phyloP scores from a whole-genome alignment of 2,888 invertebrate genomes.

The Sceliomorpha sp. region DNA sequence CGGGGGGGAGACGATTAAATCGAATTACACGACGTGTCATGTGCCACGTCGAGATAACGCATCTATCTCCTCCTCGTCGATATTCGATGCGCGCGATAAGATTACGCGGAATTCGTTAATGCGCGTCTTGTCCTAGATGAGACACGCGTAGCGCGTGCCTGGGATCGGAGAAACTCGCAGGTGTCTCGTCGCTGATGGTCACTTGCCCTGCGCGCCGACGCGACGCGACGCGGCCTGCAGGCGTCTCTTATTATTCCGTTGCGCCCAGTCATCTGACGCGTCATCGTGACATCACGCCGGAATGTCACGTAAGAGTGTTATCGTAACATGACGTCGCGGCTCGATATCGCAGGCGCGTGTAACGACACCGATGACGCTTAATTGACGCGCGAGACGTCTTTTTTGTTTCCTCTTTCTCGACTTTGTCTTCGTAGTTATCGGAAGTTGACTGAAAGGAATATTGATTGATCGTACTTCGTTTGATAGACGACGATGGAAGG shows the following conservation, averaged over 20 bases:
- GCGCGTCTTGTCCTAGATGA: constrained; percentile 58
- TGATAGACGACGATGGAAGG: too few relatives aligned
- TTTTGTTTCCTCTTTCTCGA: too few relatives aligned
- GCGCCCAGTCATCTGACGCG: constrained; percentile 2
- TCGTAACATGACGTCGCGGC: constrained; percentile 19
- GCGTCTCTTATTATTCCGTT: too few relatives aligned
- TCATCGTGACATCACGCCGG: constrained; percentile 16
- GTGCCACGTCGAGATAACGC: constrained; percentile 64
- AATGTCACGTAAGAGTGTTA: constrained; percentile 33
- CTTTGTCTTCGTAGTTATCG: too few relatives aligned
- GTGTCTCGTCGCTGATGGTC: constrained; percentile 11
- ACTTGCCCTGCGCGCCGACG: too few relatives aligned
- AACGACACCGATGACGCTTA: too few relatives aligned
- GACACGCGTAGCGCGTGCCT: constrained; percentile 53
- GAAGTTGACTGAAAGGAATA: too few relatives aligned
- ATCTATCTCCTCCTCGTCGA: constrained; percentile 74
- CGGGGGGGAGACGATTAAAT: not conserved
- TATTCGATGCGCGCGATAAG: constrained; percentile 78
- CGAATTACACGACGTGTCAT: constrained; percentile 69
- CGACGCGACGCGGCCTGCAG: too few relatives aligned
- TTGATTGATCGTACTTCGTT: too few relatives aligned
- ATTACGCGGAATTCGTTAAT: constrained; percentile 73
- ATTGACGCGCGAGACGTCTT: too few relatives aligned
- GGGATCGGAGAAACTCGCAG: constrained; percentile 23
- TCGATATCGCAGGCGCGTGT: constrained; percentile 14